Percentiles rank a stretch among this genome's conserved stretches.
These are phyloP conservation scores for Axis porcinus DNA, from an alignment of 2,113 vertebrate genomes.

Conservation along the genomic window DNA sequence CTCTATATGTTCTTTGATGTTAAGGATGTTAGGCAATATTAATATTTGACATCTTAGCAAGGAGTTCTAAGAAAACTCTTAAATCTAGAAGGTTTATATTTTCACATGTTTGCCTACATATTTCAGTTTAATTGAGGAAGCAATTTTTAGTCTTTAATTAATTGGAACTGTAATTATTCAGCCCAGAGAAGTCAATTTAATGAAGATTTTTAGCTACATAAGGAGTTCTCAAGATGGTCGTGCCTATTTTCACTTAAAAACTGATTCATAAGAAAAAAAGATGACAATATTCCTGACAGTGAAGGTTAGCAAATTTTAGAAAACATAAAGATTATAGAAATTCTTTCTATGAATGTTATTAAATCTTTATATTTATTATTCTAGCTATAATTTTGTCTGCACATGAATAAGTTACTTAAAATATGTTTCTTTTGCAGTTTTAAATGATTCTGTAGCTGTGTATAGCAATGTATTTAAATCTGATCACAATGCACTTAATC, in stretches of 20 bases:
- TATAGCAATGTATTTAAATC: background rate
- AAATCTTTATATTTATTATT: background rate
- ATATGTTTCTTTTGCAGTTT: background rate
- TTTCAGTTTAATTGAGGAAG: conserved; percentile 52
- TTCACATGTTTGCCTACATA: conserved; percentile 54
- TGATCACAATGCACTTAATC: background rate
- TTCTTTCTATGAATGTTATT: background rate
- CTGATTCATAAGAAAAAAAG: background rate
- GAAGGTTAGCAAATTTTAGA: background rate
- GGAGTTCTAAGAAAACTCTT: conserved; percentile 32
- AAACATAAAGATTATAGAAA: background rate
- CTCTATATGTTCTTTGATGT: conserved; percentile 40
- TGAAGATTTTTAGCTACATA: conserved; percentile 24
- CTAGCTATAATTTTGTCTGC: background rate
- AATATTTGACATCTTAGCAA: conserved; percentile 48
- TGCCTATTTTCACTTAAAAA: conserved; percentile 7
- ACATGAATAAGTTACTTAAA: background rate
- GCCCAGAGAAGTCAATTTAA: conserved; percentile 25
- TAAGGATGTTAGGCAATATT: conserved; percentile 33
- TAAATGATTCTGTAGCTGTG: background rate
- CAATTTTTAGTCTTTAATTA: conserved; percentile 60
- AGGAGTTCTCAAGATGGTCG: conserved; percentile 16
- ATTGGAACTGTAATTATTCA: conserved; percentile 50
- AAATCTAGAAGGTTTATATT: conserved; percentile 44
- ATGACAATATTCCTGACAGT: background rate